A percentile compares a stretch with the other conserved stretches of the same genome.
phyloP scores from a whole-genome alignment of 2,888 invertebrate genomes.

The Acanthoscelides obtectus region DNA sequence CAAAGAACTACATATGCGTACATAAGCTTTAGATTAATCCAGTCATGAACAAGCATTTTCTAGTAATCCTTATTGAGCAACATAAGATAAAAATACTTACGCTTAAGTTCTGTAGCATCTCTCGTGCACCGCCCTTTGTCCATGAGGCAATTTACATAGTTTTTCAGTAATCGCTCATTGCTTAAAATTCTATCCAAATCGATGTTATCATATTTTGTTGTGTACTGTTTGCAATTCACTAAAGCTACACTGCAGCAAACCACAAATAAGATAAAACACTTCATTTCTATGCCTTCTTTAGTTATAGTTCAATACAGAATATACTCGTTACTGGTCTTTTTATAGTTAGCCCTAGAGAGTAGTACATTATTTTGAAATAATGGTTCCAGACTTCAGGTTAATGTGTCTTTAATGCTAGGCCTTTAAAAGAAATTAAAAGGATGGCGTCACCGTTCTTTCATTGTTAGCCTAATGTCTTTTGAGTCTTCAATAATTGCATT shows the following conservation, averaged over 20 bases:
- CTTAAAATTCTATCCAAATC: conserved; percentile 60
- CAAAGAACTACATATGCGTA: no score
- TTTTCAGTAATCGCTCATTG: conserved; percentile 57
- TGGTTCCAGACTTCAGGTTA: not conserved
- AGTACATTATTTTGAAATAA: not conserved
- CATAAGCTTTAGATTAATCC: no score
- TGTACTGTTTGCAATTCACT: conserved; percentile 41
- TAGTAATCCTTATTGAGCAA: no score
- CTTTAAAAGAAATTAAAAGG: not conserved
- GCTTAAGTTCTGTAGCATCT: conserved; percentile 45
- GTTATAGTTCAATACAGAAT: no score
- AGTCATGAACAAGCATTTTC: no score
- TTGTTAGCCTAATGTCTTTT: no score
- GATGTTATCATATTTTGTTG: conserved; percentile 57
- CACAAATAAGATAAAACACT: no score
- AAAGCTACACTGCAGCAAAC: not conserved
- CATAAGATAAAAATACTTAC: not conserved
- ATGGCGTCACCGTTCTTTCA: not conserved
- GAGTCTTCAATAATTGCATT: no score
- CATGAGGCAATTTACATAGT: conserved; percentile 60
- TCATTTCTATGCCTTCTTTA: no score
- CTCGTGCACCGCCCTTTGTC: conserved; percentile 58
- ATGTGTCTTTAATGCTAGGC: not conserved
- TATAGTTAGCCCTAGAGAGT: not conserved
- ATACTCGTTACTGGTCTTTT: no score